A percentile compares a stretch with the other conserved stretches of the same genome.
phyloP scores from a whole-genome alignment of 2,113 vertebrate genomes.

The Mesoclemmys tuberculata region DNA sequence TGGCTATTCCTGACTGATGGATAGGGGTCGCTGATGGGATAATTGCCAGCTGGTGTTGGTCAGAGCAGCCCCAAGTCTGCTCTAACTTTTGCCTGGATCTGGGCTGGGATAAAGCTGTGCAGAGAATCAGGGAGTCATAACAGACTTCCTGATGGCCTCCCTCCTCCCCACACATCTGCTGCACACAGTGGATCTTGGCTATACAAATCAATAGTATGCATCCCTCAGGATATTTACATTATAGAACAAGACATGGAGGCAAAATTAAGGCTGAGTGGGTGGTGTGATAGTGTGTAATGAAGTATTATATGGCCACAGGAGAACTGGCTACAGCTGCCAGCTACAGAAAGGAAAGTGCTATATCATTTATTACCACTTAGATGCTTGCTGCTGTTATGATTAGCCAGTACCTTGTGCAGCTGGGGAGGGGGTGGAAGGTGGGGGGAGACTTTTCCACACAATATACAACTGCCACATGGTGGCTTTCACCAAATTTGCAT shows the following conservation, averaged over 20 bases:
- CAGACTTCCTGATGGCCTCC: neutral
- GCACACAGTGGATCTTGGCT: neutral
- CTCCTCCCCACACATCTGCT: neutral
- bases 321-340: neutral
- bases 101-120: neutral
- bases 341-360: neutral
- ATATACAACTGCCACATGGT: neutral
- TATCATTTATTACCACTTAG: neutral
- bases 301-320: neutral
- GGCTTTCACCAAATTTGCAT: neutral
- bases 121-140: neutral
- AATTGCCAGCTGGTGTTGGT: neutral
- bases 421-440: neutral
- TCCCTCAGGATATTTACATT: neutral
- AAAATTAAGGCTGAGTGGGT: neutral
- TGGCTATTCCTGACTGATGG: neutral
- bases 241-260: neutral
- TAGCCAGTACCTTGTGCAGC: neutral
- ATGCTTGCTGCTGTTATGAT: neutral
- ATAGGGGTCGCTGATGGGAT: too few species aligned
- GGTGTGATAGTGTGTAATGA: neutral
- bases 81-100: neutral
- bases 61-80: neutral
- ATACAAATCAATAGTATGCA: neutral
- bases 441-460: neutral